phyloP scores from a whole-genome alignment of 2,888 invertebrate species.

The Caenorhabditis zanzibari region DNA sequence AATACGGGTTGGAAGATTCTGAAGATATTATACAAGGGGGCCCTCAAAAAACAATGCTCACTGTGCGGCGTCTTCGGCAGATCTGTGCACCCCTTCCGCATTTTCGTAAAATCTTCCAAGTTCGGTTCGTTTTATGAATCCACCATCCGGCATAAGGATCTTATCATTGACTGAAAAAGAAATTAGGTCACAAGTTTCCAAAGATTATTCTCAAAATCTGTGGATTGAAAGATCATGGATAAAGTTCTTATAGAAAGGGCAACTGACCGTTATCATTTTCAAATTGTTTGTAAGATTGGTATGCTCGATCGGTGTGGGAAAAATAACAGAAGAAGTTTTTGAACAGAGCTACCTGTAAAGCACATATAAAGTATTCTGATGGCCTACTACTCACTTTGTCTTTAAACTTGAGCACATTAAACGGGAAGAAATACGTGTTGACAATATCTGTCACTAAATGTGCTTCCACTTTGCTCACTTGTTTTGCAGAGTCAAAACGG shows the following conservation, averaged over 20 bases:
- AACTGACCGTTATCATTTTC: conserved; percentile 68
- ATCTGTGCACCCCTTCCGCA: conserved; percentile 73
- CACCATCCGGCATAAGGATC: conserved; percentile 81
- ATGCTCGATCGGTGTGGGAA: conserved; percentile 80
- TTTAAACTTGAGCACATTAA: conserved; percentile 70
- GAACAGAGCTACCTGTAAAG: conserved; percentile 73
- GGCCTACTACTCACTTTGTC: conserved; percentile 69
- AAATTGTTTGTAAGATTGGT: conserved; percentile 78
- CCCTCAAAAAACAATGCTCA: conserved; percentile 9
- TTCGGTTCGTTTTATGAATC: conserved; percentile 77
- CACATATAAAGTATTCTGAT: background rate
- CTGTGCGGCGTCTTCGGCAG: conserved; percentile 78
- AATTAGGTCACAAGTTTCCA: background rate
- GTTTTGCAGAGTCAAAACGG: conserved; percentile 77
- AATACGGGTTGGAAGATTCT: conserved; percentile 80
- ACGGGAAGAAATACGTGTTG: conserved; percentile 79
- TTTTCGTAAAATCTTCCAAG: conserved; percentile 79
- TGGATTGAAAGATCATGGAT: conserved; percentile 2
- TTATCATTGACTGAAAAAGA: conserved; percentile 75
- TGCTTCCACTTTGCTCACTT: conserved; percentile 80
- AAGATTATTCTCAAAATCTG: background rate
- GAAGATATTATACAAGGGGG: background rate
- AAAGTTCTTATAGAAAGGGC: background rate
- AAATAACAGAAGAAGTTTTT: conserved; percentile 81
- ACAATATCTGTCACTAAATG: conserved; percentile 80